Conservation (phyloP, 2,888 invertebrate species). For the Buathra laborator region DNA sequence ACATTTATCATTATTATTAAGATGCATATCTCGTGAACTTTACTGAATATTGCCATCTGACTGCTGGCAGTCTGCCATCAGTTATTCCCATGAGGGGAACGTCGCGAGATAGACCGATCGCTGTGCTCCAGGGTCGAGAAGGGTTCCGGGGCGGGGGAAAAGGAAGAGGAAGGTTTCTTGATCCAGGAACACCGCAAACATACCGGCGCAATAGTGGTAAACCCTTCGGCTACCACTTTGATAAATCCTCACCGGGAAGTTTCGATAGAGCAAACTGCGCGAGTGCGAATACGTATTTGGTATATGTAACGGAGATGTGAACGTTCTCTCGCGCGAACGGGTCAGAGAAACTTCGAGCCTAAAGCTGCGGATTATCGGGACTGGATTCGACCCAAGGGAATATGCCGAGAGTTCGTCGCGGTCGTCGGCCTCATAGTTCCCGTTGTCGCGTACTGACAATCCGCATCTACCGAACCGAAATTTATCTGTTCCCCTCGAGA, state of each 20-base stretch:
- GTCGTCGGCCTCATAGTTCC: conserved; percentile 2
- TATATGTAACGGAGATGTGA: conserved; percentile 27
- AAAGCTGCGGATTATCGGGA: conserved; percentile 59
- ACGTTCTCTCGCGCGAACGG: conserved; percentile 7
- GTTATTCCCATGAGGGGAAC: conserved; percentile 36
- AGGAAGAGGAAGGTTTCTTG: neutral
- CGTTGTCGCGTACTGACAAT: conserved; percentile 16
- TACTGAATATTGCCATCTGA: conserved; percentile 29
- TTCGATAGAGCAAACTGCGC: conserved; percentile 25
- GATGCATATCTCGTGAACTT: conserved; percentile 28
- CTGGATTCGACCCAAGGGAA: conserved; percentile 52
- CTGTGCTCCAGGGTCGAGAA: neutral
- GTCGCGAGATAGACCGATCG: conserved; percentile 25
- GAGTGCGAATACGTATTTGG: conserved; percentile 7
- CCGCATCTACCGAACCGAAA: conserved; percentile 13
- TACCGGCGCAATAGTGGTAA: neutral
- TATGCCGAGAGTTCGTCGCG: conserved; percentile 41
- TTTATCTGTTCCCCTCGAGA: conserved; percentile 29
- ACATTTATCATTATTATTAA: conserved; percentile 6
- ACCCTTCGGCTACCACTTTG: conserved; percentile 40
- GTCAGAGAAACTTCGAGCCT: conserved; percentile 52
- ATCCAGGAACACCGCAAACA: conserved; percentile 37
- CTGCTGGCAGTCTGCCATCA: conserved; percentile 46
- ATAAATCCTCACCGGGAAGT: conserved; percentile 50
- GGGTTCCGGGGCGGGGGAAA: neutral